Evolutionary conservation across 2,888 invertebrate species (phyloP).

Genomic region (Aleiodes alternator): DNA sequence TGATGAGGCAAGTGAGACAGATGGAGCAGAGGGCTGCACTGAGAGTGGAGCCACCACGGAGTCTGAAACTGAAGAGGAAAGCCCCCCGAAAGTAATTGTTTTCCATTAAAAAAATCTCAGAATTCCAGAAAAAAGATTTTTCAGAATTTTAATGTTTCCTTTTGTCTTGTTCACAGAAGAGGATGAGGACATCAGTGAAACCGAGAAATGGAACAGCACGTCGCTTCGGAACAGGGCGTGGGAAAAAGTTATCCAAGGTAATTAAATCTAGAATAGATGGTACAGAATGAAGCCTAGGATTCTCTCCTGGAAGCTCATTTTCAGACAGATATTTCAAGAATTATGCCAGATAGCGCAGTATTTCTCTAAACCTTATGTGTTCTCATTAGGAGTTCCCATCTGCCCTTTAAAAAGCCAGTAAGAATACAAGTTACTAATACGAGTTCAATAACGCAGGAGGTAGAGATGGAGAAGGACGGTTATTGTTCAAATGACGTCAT

Average conservation of each 20-base stretch:
- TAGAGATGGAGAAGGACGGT: no score
- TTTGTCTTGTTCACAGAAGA: conserved; percentile 14
- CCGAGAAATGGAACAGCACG: neutral
- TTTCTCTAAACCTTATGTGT: no score
- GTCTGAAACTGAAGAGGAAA: conserved; percentile 63
- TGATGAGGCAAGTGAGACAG: conserved; percentile 55
- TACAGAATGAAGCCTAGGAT: no score
- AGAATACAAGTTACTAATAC: no score
- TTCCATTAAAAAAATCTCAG: conserved; percentile 26
- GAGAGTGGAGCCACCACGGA: conserved; percentile 56
- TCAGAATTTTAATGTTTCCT: neutral
- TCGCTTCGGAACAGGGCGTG: neutral
- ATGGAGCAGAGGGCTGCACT: conserved; percentile 57
- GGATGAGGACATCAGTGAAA: neutral
- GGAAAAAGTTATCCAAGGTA: conserved; percentile 38
- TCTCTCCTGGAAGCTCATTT: no score
- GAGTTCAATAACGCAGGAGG: no score
- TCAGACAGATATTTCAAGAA: no score
- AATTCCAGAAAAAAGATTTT: no score
- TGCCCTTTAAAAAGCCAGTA: no score
- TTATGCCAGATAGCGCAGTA: no score
- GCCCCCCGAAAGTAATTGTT: conserved; percentile 60
- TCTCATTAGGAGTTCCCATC: no score
- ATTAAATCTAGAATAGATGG: neutral
- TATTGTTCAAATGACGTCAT: no score